These are phyloP conservation scores for Hydropsyche tenuis DNA, from an alignment of 1,140 invertebrate genomes.

Conservation along the genomic window DNA sequence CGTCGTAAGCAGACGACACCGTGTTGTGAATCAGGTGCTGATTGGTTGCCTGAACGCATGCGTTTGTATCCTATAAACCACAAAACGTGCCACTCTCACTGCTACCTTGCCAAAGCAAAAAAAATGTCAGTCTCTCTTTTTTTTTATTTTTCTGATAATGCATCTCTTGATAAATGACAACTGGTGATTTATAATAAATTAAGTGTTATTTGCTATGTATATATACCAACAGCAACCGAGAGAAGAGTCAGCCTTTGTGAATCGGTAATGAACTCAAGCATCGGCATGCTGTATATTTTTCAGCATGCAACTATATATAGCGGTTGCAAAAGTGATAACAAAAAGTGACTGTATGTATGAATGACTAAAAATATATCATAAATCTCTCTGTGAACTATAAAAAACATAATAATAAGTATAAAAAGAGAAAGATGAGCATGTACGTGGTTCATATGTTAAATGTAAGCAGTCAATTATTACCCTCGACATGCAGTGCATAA, in stretches of 20 bases:
- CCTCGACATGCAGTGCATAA: slow-evolving; percentile 15
- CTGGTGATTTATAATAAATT: slow-evolving; percentile 29
- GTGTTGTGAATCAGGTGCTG: slow-evolving; percentile 39
- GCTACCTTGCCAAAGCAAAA: slow-evolving; percentile 17
- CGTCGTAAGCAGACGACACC: slow-evolving; percentile 47
- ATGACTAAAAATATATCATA: background rate
- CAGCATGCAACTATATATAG: slow-evolving; percentile 41
- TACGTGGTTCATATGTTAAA: background rate
- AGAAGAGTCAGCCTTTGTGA: slow-evolving; percentile 45
- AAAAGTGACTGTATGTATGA: background rate
- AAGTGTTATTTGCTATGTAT: slow-evolving; percentile 30
- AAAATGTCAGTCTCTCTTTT: slow-evolving; percentile 43
- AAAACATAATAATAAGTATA: background rate
- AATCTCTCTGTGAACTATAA: background rate
- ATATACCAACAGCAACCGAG: slow-evolving; percentile 37
- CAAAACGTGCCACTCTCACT: slow-evolving; percentile 47
- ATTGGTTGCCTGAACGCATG: slow-evolving; percentile 51
- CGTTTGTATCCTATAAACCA: slow-evolving; percentile 49
- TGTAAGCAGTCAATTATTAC: slow-evolving; percentile 1
- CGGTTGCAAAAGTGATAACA: slow-evolving; percentile 23
- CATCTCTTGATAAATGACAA: slow-evolving; percentile 22
- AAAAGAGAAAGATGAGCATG: background rate
- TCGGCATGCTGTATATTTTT: slow-evolving; percentile 34
- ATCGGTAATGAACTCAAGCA: slow-evolving; percentile 46
- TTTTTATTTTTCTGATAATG: slow-evolving; percentile 18